Evolutionary conservation across 1,140 invertebrate species (phyloP), one percentile per base, ranked within the genome.

Genomic region (Drosophila leontia): DNA sequence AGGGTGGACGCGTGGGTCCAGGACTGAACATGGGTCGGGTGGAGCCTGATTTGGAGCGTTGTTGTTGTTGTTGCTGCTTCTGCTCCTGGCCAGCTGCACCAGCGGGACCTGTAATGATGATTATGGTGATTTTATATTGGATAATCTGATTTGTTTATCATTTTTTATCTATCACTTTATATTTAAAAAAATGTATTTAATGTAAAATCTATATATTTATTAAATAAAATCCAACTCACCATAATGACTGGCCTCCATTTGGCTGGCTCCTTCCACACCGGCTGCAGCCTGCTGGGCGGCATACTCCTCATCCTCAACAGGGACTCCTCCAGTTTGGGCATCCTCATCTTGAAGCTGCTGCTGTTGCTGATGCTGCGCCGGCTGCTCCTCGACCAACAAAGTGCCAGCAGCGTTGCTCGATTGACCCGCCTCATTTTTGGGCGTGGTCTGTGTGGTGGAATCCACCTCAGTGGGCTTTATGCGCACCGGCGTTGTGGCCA

Each of bases 1-100:
- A 99, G 1, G 99, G 98, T 26, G 99, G 98, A 80, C 98, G 95
- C 19, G 98, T 97, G 15, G 98, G 98, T 13, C 98, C 98, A 48
- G 98, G 97, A 93, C 97, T 99, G 93, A 99, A 99, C 95, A 98
- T 98, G 47, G 97, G 97, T 63, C 97, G 94, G 61, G 94, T 94
- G 82, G 94, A 95, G 63, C 93, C 93, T 75, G 94, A 94, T 64
- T 95, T 95, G 19, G 94, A 91, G 90, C 94, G 94, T 91, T 95
- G 92, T 23, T 91, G 88, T 15, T 90, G 70, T 50, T 29, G 88
- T 15, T 90, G 70, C 45, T 29, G 53, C 39, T 50, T 75, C 56
- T 13, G 56, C n/a, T n/a, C 50, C 26, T 32, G 50, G 44, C 17
- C 32, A 26, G 35, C 11, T 0, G 47, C 3, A 19, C 35, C 50